phyloP scores from a whole-genome alignment of 2,797 vertebrate species.

The Clarias laeviceps region DNA sequence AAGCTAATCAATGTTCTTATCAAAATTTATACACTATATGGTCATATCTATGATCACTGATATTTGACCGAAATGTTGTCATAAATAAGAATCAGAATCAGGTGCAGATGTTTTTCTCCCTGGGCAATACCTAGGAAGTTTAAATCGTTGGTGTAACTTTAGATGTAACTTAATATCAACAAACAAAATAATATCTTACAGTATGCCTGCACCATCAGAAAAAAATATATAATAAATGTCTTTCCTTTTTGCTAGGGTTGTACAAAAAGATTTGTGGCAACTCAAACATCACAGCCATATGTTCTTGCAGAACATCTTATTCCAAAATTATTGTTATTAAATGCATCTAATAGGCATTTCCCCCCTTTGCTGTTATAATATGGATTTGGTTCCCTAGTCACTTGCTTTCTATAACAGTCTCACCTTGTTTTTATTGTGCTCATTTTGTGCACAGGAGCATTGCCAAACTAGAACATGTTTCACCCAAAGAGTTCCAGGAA shows the following conservation, averaged over 20 bases:
- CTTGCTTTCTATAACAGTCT: background rate
- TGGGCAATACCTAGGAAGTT: background rate
- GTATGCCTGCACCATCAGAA: background rate
- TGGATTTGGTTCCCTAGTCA: background rate
- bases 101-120: background rate
- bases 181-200: background rate
- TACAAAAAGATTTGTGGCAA: background rate
- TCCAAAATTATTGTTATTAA: background rate
- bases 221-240: background rate
- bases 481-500: background rate
- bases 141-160: background rate
- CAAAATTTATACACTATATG: slow-evolving; percentile 10
- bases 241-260: no score
- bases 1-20: slow-evolving; percentile 25
- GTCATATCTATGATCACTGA: background rate
- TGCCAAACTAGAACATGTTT: background rate
- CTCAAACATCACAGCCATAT: background rate
- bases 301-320: background rate
- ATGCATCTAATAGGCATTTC: background rate
- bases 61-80: background rate
- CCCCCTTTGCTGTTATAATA: background rate
- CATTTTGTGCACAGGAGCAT: background rate
- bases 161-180: background rate
- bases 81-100: background rate
- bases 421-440: background rate